phyloP scores from a whole-genome alignment of 2,113 vertebrate genomes.

The Ailurus styani region DNA sequence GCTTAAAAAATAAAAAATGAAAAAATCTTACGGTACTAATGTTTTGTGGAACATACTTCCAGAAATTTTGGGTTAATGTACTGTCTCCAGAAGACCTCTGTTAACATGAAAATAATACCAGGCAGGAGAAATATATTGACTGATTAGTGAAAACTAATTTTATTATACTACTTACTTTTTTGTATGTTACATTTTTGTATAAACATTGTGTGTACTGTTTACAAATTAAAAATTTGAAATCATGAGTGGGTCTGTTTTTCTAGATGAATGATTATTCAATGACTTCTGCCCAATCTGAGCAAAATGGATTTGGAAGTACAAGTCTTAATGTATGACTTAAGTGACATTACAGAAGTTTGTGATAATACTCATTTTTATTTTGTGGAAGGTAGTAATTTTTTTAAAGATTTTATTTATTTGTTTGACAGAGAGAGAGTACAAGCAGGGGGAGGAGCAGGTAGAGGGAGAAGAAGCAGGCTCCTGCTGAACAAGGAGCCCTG shows the following conservation, averaged over 20 bases:
- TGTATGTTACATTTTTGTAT: not conserved
- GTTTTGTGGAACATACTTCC: not conserved
- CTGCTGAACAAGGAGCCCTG: no score
- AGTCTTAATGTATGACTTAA: not conserved
- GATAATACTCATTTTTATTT: not conserved
- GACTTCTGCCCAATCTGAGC: not conserved
- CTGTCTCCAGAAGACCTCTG: not conserved
- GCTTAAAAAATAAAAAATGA: no score
- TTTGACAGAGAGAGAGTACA: no score
- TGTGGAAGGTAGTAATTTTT: not conserved
- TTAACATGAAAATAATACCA: not conserved
- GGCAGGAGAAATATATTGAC: not conserved
- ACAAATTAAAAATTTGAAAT: conserved; percentile 6
- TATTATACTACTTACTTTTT: not conserved
- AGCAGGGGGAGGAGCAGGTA: no score
- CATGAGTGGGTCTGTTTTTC: not conserved
- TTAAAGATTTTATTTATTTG: no score
- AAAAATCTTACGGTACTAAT: not conserved
- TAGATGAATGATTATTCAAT: not conserved
- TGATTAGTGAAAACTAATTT: conserved; percentile 1
- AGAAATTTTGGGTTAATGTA: not conserved
- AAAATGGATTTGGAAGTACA: not conserved
- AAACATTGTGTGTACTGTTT: not conserved
- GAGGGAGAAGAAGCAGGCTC: no score
- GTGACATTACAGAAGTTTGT: not conserved